Percentiles rank a stretch among this genome's conserved stretches.
These are phyloP conservation scores for Leptoteleia sp. DNA, from an alignment of 1,140 invertebrate species.

Conservation along the genomic window DNA sequence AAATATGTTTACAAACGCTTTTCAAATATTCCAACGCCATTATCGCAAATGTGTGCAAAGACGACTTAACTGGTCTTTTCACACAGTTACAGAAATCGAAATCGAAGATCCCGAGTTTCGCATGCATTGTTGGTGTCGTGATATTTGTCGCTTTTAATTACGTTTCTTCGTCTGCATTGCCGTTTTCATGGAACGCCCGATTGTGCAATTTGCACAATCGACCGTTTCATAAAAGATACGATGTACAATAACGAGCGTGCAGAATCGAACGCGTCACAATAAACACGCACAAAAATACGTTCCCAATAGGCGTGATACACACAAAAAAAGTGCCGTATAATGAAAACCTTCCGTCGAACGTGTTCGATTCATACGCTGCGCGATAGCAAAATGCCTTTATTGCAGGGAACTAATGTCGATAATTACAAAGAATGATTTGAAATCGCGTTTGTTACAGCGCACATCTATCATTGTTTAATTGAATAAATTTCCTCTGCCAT, in stretches of 20 bases:
- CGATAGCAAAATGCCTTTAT: slow-evolving; percentile 31
- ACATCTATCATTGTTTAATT: slow-evolving; percentile 26
- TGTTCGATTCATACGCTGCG: slow-evolving; percentile 30
- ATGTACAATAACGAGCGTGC: slow-evolving; percentile 44
- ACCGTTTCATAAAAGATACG: slow-evolving; percentile 56
- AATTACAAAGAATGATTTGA: slow-evolving; percentile 31
- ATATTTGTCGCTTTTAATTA: slow-evolving; percentile 54
- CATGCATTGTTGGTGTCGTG: background rate
- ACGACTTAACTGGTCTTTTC: slow-evolving; percentile 12
- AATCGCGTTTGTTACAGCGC: slow-evolving; percentile 2
- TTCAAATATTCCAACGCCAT: slow-evolving; percentile 5
- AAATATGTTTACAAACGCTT: background rate
- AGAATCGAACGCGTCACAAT: slow-evolving; percentile 51
- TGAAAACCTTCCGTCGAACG: slow-evolving; percentile 22
- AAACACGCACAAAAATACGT: slow-evolving; percentile 36
- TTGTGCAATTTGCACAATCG: slow-evolving; percentile 55
- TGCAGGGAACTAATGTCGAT: slow-evolving; percentile 29
- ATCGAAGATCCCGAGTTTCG: slow-evolving; percentile 18
- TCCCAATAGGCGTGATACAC: slow-evolving; percentile 18
- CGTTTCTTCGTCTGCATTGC: slow-evolving; percentile 22
- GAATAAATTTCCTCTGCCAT: background rate
- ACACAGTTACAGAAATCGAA: slow-evolving; percentile 1
- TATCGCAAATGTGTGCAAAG: background rate
- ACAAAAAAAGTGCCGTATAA: slow-evolving; percentile 41
- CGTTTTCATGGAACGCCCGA: slow-evolving; percentile 22